These are phyloP conservation scores for Periphyllus acericola DNA, from an alignment of 2,888 invertebrate genomes.

Conservation along the genomic window DNA sequence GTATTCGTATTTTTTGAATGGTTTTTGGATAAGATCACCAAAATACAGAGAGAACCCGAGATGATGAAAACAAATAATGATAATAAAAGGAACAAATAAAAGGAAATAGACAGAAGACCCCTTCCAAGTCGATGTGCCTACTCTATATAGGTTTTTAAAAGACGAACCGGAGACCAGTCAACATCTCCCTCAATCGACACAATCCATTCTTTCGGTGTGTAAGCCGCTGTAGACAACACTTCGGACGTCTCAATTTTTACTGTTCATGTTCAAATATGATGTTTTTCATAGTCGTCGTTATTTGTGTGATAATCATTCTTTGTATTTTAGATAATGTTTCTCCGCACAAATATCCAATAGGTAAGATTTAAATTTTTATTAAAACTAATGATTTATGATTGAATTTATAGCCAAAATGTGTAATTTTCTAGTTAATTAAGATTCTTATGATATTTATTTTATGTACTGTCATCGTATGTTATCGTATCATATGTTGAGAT, in stretches of 20 bases:
- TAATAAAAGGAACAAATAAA: constrained; percentile 50
- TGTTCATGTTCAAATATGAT: constrained; percentile 35
- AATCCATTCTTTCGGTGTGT: constrained; percentile 52
- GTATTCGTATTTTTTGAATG: constrained; percentile 54
- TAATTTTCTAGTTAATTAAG: not conserved
- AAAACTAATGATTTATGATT: not conserved
- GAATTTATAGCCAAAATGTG: not conserved
- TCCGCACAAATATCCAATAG: constrained; percentile 52
- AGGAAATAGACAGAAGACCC: constrained; percentile 59
- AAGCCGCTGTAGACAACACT: constrained; percentile 40
- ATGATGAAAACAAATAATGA: constrained; percentile 31
- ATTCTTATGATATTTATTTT: not conserved
- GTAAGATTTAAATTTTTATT: constrained; percentile 44
- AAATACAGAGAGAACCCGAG: constrained; percentile 52
- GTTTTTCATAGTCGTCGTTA: constrained; percentile 27
- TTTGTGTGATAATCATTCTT: constrained; percentile 30
- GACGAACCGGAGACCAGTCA: constrained; percentile 59
- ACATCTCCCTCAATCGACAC: constrained; percentile 54
- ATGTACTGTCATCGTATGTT: not conserved
- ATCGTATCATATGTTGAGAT: not conserved
- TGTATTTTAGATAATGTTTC: constrained; percentile 49
- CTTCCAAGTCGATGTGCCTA: constrained; percentile 37
- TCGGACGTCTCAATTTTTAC: constrained; percentile 18
- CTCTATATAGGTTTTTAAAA: constrained; percentile 36
- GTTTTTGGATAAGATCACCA: constrained; percentile 60